These are phyloP conservation scores for Polietes domitor DNA, from an alignment of 2,888 invertebrate genomes.

Conservation along the genomic window DNA sequence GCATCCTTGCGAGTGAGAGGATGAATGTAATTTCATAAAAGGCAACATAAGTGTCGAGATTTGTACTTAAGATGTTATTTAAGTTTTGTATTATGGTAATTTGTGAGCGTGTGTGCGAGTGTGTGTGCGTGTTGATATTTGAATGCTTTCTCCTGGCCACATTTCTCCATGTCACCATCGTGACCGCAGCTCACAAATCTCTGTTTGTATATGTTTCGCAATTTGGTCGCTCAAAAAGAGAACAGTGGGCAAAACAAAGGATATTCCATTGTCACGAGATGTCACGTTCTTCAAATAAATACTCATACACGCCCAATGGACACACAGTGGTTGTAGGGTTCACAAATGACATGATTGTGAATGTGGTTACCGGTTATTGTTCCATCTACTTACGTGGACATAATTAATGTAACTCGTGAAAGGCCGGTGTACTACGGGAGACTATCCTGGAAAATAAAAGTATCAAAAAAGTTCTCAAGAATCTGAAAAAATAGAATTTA, in stretches of 20 bases:
- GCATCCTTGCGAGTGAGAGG: slow-evolving; percentile 35
- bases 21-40: slow-evolving; percentile 47
- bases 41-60: slow-evolving; percentile 47
- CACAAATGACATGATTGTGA: slow-evolving; percentile 5
- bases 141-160: neutral
- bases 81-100: slow-evolving; percentile 44
- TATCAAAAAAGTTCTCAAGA: too few relatives aligned
- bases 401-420: neutral
- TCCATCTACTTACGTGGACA: neutral
- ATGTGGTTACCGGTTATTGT: neutral
- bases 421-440: too few relatives aligned
- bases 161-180: neutral
- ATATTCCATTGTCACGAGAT: neutral
- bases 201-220: slow-evolving; percentile 22
- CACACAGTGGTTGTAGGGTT: neutral
- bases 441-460: too few relatives aligned
- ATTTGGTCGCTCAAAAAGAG: slow-evolving; percentile 1
- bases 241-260: neutral
- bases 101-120: slow-evolving; percentile 6
- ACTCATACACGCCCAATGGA: neutral
- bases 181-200: slow-evolving; percentile 46
- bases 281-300: slow-evolving; percentile 59
- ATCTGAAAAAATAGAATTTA: too few relatives aligned
- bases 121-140: neutral
- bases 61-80: slow-evolving; percentile 50